phyloP scores from a whole-genome alignment of 2,113 vertebrate species.

The Microcebus griseorufus region DNA sequence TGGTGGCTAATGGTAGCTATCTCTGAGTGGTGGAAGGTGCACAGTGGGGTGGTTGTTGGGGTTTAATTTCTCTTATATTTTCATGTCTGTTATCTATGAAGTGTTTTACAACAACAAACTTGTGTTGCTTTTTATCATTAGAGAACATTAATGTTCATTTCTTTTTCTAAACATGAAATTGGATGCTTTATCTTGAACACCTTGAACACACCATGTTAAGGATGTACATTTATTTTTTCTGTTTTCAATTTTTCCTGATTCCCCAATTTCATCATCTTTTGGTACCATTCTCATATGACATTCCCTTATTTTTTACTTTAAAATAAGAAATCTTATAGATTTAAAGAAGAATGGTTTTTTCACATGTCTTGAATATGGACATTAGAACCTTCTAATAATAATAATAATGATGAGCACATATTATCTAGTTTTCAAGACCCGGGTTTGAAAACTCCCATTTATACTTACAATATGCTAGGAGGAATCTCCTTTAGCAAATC shows the following conservation, averaged over 20 bases:
- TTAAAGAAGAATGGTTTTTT: not conserved
- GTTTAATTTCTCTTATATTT: constrained; percentile 25
- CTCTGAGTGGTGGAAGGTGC: not conserved
- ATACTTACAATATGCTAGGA: not conserved
- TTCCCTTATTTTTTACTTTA: not conserved
- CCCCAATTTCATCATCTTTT: not conserved
- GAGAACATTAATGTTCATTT: not conserved
- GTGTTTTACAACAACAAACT: not conserved
- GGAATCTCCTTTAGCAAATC: not conserved
- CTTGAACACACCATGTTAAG: not conserved
- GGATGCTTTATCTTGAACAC: not conserved
- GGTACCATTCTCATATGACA: not conserved
- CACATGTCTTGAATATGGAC: not conserved
- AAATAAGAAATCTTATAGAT: constrained; percentile 6
- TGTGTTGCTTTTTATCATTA: not conserved
- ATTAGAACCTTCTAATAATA: not conserved
- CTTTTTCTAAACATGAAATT: not conserved
- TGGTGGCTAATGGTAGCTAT: too few species aligned
- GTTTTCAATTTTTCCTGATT: not conserved
- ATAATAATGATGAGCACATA: not conserved
- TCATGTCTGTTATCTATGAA: not conserved
- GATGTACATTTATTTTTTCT: not conserved
- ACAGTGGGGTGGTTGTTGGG: fast-evolving
- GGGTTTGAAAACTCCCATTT: not conserved
- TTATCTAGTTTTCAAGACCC: not conserved